Evolutionary conservation across 2,888 invertebrate genomes (phyloP).

Genomic region (Gymnosoma rotundatum): DNA sequence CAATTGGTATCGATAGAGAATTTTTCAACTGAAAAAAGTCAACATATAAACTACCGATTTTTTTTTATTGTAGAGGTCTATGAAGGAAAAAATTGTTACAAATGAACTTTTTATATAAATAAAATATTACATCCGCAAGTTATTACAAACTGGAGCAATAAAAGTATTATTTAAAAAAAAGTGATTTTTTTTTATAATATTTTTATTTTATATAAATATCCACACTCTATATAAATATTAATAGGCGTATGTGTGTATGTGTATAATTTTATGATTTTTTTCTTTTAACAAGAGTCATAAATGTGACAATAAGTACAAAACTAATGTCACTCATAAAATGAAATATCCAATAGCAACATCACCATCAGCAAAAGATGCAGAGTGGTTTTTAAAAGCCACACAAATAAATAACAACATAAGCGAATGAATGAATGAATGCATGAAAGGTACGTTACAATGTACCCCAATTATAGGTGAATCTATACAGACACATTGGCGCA

Average conservation of each 20-base stretch:
- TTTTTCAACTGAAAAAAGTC: not conserved
- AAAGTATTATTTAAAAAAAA: constrained; percentile 7
- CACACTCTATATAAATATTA: not conserved
- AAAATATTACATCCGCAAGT: constrained; percentile 5
- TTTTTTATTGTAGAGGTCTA: constrained; percentile 36
- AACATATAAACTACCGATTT: constrained; percentile 24
- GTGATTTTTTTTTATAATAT: not conserved
- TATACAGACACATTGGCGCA: not conserved
- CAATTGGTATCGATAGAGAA: constrained; percentile 21
- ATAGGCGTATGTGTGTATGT: not conserved
- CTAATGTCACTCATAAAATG: constrained; percentile 69
- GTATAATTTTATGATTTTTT: constrained; percentile 44
- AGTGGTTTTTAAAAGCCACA: constrained; percentile 11
- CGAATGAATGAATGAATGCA: constrained; percentile 26
- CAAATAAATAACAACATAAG: constrained; percentile 37
- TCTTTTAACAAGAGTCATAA: constrained; percentile 70
- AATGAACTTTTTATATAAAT: constrained; percentile 48
- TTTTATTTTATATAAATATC: constrained; percentile 26
- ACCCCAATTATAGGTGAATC: not conserved
- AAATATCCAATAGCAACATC: constrained; percentile 48
- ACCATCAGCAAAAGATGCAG: not conserved
- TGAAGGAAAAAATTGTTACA: constrained; percentile 15
- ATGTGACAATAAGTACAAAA: constrained; percentile 71
- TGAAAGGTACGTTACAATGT: constrained; percentile 23
- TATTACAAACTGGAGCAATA: constrained; percentile 11